Percentiles rank a stretch among this genome's conserved stretches.
phyloP scores from a whole-genome alignment of 2,888 invertebrate species.

The Ypsolopha scabrella region DNA sequence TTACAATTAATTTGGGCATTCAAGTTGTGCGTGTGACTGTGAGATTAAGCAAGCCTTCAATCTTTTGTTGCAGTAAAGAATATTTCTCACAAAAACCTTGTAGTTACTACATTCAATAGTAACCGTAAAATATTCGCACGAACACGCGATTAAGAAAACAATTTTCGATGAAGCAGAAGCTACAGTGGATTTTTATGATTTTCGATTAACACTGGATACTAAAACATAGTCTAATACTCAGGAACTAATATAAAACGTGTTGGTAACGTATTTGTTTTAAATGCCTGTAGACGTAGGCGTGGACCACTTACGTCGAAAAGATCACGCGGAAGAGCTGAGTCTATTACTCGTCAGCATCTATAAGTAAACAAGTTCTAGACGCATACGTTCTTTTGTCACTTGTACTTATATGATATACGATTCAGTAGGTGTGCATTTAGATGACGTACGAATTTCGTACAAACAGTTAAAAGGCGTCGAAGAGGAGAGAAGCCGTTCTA shows the following conservation, averaged over 20 bases:
- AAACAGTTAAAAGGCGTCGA: too few relatives aligned
- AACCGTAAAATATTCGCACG: conserved; percentile 56
- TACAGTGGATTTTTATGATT: neutral
- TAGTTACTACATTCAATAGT: conserved; percentile 45
- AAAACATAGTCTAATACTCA: neutral
- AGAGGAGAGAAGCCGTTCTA: too few relatives aligned
- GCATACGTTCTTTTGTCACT: too few relatives aligned
- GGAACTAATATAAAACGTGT: conserved; percentile 1
- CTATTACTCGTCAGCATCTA: too few relatives aligned
- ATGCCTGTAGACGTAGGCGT: conserved; percentile 3
- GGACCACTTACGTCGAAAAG: conserved; percentile 7
- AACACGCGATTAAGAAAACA: conserved; percentile 24
- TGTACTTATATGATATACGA: too few relatives aligned
- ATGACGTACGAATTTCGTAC: too few relatives aligned
- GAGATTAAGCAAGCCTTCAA: conserved; percentile 59
- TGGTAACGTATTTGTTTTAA: neutral
- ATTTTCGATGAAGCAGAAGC: conserved; percentile 1
- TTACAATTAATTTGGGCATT: conserved; percentile 32
- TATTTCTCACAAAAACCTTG: conserved; percentile 57
- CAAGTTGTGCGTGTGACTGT: conserved; percentile 54
- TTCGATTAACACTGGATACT: neutral
- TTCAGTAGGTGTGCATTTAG: too few relatives aligned
- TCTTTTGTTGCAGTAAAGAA: conserved; percentile 56
- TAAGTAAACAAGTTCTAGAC: too few relatives aligned
- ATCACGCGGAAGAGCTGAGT: conserved; percentile 8